Percentiles rank a stretch among this genome's conserved stretches.
Conservation (phyloP, 2,797 vertebrate species). For the Acropternis orthonyx region DNA sequence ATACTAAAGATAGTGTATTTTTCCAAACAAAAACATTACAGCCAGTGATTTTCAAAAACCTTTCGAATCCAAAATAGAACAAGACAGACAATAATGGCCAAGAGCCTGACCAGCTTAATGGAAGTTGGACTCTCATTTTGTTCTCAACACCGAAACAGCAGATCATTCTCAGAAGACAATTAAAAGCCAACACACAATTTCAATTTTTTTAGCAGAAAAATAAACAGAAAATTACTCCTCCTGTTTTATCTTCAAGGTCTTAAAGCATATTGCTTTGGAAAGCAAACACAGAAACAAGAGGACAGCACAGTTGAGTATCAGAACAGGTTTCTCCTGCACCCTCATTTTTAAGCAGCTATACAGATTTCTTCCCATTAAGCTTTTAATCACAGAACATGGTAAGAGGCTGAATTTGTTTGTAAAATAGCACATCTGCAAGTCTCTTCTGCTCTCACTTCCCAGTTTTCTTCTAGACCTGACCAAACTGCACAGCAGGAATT, state of each 20-base stretch:
- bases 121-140: constrained; percentile 2
- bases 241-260: not conserved
- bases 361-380: not conserved
- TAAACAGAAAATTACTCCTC: constrained; percentile 13
- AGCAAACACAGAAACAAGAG: not conserved
- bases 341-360: not conserved
- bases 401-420: not conserved
- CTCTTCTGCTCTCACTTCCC: not conserved
- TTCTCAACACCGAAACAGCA: not conserved
- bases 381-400: not conserved
- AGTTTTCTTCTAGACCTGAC: not conserved
- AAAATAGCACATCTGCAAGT: not conserved
- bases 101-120: constrained; percentile 20
- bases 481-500: not conserved
- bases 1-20: not conserved
- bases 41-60: not conserved
- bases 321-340: not conserved
- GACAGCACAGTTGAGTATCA: fast-evolving
- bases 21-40: not conserved
- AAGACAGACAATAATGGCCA: constrained; percentile 48
- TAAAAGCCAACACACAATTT: not conserved
- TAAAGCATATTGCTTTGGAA: not conserved
- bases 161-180: not conserved
- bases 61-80: constrained; percentile 22
- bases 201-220: not conserved